Percentiles rank a stretch among this genome's conserved stretches.
Conservation (phyloP, 2,888 invertebrate species). For the Prenolepis imparis region DNA sequence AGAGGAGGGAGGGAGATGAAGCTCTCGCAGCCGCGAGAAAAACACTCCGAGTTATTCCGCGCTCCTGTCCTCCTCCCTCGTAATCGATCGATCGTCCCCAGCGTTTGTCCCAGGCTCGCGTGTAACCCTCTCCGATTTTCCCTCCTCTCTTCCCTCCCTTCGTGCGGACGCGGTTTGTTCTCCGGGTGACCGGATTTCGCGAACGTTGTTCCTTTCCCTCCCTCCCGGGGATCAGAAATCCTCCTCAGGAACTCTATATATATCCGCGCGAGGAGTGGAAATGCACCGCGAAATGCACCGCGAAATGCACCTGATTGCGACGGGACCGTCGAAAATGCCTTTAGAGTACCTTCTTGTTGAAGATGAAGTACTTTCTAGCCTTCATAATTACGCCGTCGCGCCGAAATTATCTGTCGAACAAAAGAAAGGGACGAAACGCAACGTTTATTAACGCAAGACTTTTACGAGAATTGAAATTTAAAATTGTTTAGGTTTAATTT, state of each 20-base stretch:
- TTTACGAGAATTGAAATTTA: neutral
- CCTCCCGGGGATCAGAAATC: neutral
- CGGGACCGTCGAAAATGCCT: neutral
- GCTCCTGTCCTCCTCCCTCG: slow-evolving; percentile 57
- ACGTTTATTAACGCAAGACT: neutral
- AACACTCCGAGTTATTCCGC: slow-evolving; percentile 35
- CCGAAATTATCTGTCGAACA: slow-evolving; percentile 53
- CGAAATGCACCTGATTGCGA: neutral
- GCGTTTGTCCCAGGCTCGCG: slow-evolving; percentile 43
- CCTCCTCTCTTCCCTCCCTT: neutral
- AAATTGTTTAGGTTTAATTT: no score
- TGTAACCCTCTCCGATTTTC: slow-evolving; percentile 14
- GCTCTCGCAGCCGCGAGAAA: slow-evolving; percentile 23
- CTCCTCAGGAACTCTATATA: neutral
- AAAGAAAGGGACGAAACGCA: slow-evolving; percentile 11
- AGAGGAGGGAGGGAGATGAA: neutral
- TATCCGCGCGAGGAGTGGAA: neutral
- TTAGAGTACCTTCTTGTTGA: slow-evolving; percentile 78
- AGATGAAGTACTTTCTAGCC: slow-evolving; percentile 77
- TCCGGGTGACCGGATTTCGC: slow-evolving; percentile 35
- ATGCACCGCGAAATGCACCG: neutral
- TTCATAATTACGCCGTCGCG: slow-evolving; percentile 72
- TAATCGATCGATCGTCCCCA: slow-evolving; percentile 61
- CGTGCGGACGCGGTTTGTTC: slow-evolving; percentile 3
- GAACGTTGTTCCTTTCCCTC: slow-evolving; percentile 1